phyloP scores from a whole-genome alignment of 2,888 invertebrate species.

The Ectropis crepuscularia region DNA sequence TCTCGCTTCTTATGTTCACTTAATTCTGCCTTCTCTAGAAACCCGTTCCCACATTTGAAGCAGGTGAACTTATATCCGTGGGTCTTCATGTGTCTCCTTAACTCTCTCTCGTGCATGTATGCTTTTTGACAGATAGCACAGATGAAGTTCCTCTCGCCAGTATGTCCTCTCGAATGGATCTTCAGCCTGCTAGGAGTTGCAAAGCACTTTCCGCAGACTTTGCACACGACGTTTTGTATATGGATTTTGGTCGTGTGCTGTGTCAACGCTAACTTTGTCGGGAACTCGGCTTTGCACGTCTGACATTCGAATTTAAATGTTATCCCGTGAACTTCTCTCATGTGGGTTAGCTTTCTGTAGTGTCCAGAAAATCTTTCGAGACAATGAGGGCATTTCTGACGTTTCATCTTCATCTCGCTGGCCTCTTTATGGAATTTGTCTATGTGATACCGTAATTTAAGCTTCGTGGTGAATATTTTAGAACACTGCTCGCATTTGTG shows the following conservation, averaged over 20 bases:
- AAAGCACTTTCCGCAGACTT: slow-evolving; percentile 72
- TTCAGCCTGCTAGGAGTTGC: slow-evolving; percentile 68
- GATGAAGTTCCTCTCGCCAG: slow-evolving; percentile 72
- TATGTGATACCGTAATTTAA: slow-evolving; percentile 70
- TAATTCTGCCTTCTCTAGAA: slow-evolving; percentile 67
- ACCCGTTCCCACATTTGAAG: slow-evolving; percentile 68
- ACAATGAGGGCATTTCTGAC: slow-evolving; percentile 74
- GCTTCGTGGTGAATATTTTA: slow-evolving; percentile 67
- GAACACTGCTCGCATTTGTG: slow-evolving; percentile 71
- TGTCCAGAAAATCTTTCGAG: slow-evolving; percentile 74
- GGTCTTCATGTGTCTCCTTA: slow-evolving; percentile 74
- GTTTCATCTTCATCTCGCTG: slow-evolving; percentile 67
- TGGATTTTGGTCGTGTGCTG: slow-evolving; percentile 74
- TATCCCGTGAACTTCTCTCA: slow-evolving; percentile 72
- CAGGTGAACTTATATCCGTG: slow-evolving; percentile 64
- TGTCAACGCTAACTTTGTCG: slow-evolving; percentile 68
- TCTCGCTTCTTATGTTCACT: slow-evolving; percentile 64
- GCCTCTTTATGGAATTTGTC: slow-evolving; percentile 69
- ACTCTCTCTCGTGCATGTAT: slow-evolving; percentile 72
- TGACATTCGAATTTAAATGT: slow-evolving; percentile 70
- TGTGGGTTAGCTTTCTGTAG: slow-evolving; percentile 74
- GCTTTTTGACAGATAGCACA: slow-evolving; percentile 71
- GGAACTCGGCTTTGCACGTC: slow-evolving; percentile 63
- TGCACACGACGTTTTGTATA: slow-evolving; percentile 72
- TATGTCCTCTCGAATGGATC: slow-evolving; percentile 72